These are phyloP conservation scores for Cromileptes altivelis DNA, from an alignment of 2,113 vertebrate genomes.

Conservation along the genomic window DNA sequence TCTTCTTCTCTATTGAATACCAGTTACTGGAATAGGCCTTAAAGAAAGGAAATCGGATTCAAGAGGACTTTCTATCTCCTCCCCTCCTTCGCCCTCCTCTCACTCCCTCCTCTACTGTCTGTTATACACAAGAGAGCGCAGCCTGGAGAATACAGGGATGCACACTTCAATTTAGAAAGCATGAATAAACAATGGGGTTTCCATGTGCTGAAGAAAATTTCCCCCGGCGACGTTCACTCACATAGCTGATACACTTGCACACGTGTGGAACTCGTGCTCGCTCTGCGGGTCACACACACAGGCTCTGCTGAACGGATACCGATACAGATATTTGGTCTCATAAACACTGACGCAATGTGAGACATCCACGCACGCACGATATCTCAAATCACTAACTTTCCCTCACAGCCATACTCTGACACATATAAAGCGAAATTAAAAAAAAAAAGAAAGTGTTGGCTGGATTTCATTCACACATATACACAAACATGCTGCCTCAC, in stretches of 20 bases:
- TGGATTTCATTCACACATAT: slow-evolving; percentile 26
- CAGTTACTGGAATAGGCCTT: slow-evolving; percentile 58
- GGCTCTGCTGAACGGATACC: slow-evolving; percentile 1
- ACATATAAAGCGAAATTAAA: slow-evolving; percentile 1
- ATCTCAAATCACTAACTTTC: slow-evolving; percentile 40
- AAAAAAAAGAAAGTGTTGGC: neutral
- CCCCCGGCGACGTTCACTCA: slow-evolving; percentile 70
- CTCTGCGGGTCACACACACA: slow-evolving; percentile 21
- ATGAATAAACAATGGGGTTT: slow-evolving; percentile 86
- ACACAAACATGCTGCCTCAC: neutral
- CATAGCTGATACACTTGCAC: slow-evolving; percentile 40
- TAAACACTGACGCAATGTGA: slow-evolving; percentile 12
- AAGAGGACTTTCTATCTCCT: slow-evolving; percentile 47
- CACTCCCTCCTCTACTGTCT: slow-evolving; percentile 30
- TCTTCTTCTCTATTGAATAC: slow-evolving; percentile 63
- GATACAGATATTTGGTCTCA: slow-evolving; percentile 36
- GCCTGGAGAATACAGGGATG: slow-evolving; percentile 76
- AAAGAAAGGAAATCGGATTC: slow-evolving; percentile 67
- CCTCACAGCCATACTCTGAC: slow-evolving; percentile 18
- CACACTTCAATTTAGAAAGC: slow-evolving; percentile 85
- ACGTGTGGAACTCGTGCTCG: slow-evolving; percentile 25
- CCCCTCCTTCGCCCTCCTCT: slow-evolving; percentile 5
- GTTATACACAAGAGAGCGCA: slow-evolving; percentile 64
- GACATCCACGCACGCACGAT: slow-evolving; percentile 6
- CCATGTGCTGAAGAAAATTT: slow-evolving; percentile 82